phyloP scores from a whole-genome alignment of 1,140 invertebrate species.

The Sycobia sp. region DNA sequence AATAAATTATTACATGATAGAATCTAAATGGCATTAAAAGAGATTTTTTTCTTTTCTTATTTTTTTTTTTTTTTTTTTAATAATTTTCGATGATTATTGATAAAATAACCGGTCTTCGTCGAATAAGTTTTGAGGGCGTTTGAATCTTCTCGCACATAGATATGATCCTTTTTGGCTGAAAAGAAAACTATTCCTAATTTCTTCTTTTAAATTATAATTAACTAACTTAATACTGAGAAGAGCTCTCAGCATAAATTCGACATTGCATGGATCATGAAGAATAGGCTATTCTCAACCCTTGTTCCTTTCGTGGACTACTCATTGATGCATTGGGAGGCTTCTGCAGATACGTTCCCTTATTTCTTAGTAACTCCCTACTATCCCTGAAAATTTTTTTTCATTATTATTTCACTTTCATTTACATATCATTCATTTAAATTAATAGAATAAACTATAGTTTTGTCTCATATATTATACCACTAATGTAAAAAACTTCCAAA shows the following conservation, averaged over 20 bases:
- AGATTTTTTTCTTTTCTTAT: too few relatives aligned
- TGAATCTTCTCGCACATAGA: background rate
- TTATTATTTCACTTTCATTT: too few relatives aligned
- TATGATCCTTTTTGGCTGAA: slow-evolving; percentile 11
- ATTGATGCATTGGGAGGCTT: too few relatives aligned
- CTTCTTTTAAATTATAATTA: slow-evolving; percentile 29
- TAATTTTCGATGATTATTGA: slow-evolving; percentile 10
- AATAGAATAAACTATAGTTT: too few relatives aligned
- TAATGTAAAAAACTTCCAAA: too few relatives aligned
- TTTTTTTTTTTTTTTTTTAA: background rate
- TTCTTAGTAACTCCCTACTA: too few relatives aligned
- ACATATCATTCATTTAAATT: too few relatives aligned
- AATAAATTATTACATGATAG: background rate
- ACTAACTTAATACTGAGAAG: slow-evolving; percentile 33
- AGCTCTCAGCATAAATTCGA: slow-evolving; percentile 18
- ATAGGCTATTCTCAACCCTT: slow-evolving; percentile 75
- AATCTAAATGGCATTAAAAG: slow-evolving; percentile 23
- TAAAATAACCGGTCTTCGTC: slow-evolving; percentile 5
- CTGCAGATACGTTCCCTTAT: too few relatives aligned
- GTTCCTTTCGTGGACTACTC: slow-evolving; percentile 70
- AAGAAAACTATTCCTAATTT: slow-evolving; percentile 24
- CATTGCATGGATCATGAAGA: slow-evolving; percentile 49
- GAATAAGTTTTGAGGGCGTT: slow-evolving; percentile 5
- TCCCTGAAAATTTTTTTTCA: too few relatives aligned
- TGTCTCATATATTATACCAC: too few relatives aligned